A percentile compares a stretch with the other conserved stretches of the same genome.
phyloP scores from a whole-genome alignment of 2,888 invertebrate species.

The Mallateleia sp. region DNA sequence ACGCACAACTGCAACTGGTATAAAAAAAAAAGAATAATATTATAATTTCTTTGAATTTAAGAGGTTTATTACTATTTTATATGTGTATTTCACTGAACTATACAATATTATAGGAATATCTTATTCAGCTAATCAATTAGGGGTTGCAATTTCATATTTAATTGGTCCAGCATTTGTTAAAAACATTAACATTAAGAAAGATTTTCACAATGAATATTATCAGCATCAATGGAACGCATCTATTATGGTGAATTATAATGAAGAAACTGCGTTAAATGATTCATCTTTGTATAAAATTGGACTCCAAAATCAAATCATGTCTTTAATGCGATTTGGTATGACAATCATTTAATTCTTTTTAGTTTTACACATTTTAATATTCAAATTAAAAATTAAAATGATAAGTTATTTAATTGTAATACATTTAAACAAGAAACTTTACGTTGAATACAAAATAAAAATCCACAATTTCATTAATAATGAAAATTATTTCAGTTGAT shows the following conservation, averaged over 20 bases:
- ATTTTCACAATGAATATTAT: constrained; percentile 8
- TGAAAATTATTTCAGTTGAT: too few species aligned
- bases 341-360: too few species aligned
- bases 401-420: too few species aligned
- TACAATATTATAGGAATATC: constrained; percentile 82
- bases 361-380: too few species aligned
- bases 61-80: background rate
- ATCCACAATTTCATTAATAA: too few species aligned
- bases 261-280: constrained; percentile 18
- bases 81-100: background rate
- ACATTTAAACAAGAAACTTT: too few species aligned
- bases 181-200: constrained; percentile 1
- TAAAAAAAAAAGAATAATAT: constrained; percentile 5
- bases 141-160: constrained; percentile 85
- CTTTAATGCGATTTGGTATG: constrained; percentile 84
- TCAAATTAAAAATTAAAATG: too few species aligned
- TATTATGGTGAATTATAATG: background rate
- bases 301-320: constrained; percentile 80
- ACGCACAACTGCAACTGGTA: constrained; percentile 89
- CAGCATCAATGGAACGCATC: background rate
- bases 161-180: constrained; percentile 82
- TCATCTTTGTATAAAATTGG: constrained; percentile 33
- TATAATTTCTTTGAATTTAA: background rate
- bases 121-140: constrained; percentile 84
- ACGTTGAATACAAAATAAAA: too few species aligned